These are phyloP conservation scores for Hecatera dysodea DNA, from an alignment of 2,888 invertebrate species.

Conservation along the genomic window DNA sequence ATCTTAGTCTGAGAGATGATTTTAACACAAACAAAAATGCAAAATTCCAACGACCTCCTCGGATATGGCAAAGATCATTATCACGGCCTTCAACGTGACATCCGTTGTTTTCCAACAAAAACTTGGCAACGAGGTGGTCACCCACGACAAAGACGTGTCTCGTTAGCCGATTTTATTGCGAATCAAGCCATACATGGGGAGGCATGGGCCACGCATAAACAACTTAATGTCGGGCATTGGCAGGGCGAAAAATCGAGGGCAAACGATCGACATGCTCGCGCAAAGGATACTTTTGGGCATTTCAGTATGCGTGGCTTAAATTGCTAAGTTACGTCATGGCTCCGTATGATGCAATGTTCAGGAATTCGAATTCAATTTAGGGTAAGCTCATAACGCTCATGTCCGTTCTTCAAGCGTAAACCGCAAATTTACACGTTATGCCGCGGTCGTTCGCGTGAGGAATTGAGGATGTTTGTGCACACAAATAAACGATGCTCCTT, in stretches of 20 bases:
- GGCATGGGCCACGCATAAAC: conserved; percentile 74
- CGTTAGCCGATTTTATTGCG: conserved; percentile 79
- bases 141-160: conserved; percentile 84
- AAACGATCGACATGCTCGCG: conserved; percentile 69
- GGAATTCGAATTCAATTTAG: conserved; percentile 58
- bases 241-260: conserved; percentile 73
- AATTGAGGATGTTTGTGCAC: conserved; percentile 34
- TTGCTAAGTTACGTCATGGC: conserved; percentile 51
- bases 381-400: conserved; percentile 47
- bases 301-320: conserved; percentile 41
- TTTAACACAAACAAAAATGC: conserved; percentile 70
- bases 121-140: conserved; percentile 77
- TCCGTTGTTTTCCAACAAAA: conserved; percentile 80
- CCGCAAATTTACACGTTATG: conserved; percentile 47
- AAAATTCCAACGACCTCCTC: conserved; percentile 68
- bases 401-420: conserved; percentile 47
- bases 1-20: conserved; percentile 52
- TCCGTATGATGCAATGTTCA: conserved; percentile 56
- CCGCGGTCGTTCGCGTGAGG: conserved; percentile 18
- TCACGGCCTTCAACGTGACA: conserved; percentile 81
- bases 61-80: conserved; percentile 77
- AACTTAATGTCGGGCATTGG: conserved; percentile 70
- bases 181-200: conserved; percentile 78
- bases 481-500: conserved; percentile 32
- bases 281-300: conserved; percentile 59